Evolutionary conservation across 2,888 invertebrate genomes (phyloP), one percentile per base, ranked within the genome.

Genomic region (Platypus cylindrus): DNA sequence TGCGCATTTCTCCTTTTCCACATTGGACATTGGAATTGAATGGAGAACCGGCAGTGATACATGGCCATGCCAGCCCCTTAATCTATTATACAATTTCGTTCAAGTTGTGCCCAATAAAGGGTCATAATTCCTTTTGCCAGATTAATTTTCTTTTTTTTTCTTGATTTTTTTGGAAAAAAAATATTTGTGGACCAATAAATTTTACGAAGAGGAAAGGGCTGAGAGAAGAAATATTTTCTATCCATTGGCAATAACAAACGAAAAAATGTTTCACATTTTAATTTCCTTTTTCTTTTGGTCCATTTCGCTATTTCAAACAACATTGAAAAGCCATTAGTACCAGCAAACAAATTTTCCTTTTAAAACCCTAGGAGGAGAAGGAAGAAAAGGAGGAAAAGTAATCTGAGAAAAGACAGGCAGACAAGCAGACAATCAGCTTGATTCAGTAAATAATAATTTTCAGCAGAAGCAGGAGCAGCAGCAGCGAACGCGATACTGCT

Each of bases 401-500:
- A 20, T 7, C 20, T 7, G 20, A 34, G 34, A 28, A n/a, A n/a
- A n/a, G n/a, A n/a, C n/a, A n/a, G n/a, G n/a, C n/a, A n/a, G n/a
- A n/a, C n/a, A n/a, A n/a, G n/a, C n/a, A n/a, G 32, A 29, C 34
- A 38, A 38, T 38, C 32, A 38, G 30, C 34, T 32, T 32, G 34
- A 38, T 38, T 38, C 30, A 30, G 32, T 34, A 39, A 39, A 39
- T 39, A 39, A 39, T 36, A 36, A 39, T 32, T 39, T 36, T 30
- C 30, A 36, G 39, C 31, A n/a, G 33, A n/a, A 8, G 7, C 7
- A 20, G 22, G 7, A 8, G 22, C 15, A 56, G 54, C 54, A 56
- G 55, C 54, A 52, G n/a, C n/a, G n/a, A n/a, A 52, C 54, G 50
- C 53, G 54, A 53, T 53, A 52, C 54, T 49, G 54, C 54, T 53